Conservation (phyloP, 2,797 vertebrate species). For the Hybognathus amarus region DNA sequence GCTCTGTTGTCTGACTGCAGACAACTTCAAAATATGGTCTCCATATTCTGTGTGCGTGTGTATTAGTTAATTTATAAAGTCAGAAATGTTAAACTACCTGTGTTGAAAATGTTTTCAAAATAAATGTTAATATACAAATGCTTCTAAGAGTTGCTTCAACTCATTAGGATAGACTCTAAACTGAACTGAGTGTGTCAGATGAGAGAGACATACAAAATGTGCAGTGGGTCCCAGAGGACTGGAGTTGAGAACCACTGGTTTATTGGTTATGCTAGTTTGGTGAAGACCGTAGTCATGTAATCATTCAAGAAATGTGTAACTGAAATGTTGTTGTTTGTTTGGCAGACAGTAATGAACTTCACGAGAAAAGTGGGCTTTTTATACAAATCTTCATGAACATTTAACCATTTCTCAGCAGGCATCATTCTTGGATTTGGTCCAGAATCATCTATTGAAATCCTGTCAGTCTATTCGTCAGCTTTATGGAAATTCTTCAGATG, state of each 20-base stretch:
- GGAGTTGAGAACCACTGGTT: too few species aligned
- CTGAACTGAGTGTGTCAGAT: too few species aligned
- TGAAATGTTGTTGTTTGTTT: background rate
- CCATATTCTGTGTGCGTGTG: background rate
- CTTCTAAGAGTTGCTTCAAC: background rate
- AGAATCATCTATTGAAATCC: conserved; percentile 84
- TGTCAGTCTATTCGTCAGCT: conserved; percentile 85
- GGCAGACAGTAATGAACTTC: background rate
- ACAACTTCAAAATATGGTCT: background rate
- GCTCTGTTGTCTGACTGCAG: background rate
- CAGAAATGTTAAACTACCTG: background rate
- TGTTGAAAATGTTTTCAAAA: background rate
- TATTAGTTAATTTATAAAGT: background rate
- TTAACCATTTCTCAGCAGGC: conserved; percentile 71
- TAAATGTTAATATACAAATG: background rate
- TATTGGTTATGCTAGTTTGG: background rate
- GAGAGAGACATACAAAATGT: too few species aligned
- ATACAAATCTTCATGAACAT: background rate
- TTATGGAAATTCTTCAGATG: conserved; percentile 71
- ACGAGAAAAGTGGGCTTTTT: background rate
- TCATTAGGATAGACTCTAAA: too few species aligned
- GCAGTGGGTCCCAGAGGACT: too few species aligned
- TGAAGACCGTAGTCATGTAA: background rate
- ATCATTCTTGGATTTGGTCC: conserved; percentile 73
- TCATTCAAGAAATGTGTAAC: background rate